Evolutionary conservation across 1,140 invertebrate genomes (phyloP).

Genomic region (Bombus pyrosoma): DNA sequence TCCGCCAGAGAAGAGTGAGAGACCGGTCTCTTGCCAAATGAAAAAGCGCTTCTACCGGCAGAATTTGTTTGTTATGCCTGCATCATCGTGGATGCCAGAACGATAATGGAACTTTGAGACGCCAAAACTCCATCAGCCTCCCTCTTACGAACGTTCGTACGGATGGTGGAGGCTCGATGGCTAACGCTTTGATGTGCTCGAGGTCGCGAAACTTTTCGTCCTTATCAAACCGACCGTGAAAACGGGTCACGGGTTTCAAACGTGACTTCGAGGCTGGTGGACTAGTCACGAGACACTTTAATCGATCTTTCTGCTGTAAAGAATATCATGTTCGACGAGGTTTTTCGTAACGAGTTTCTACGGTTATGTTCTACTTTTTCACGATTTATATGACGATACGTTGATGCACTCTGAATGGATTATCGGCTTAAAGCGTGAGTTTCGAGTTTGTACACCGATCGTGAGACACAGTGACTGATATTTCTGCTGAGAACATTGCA

Average conservation of each 20-base stretch:
- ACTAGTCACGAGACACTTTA: not conserved
- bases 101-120: slow-evolving; percentile 18
- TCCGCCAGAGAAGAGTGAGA: not conserved
- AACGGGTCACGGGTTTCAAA: not conserved
- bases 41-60: slow-evolving; percentile 31
- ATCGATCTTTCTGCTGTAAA: not conserved
- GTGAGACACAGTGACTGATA: too few species aligned
- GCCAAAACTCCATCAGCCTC: not conserved
- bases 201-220: not conserved
- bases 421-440: too few species aligned
- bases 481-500: too few species aligned
- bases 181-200: not conserved
- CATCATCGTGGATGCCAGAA: slow-evolving; percentile 18
- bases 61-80: slow-evolving; percentile 53
- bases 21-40: slow-evolving; percentile 8
- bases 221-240: not conserved
- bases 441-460: too few species aligned
- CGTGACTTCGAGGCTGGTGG: not conserved
- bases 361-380: not conserved
- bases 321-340: not conserved
- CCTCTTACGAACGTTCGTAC: not conserved
- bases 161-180: not conserved
- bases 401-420: too few species aligned
- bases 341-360: not conserved
- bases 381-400: not conserved